Evolutionary conservation across 2,113 vertebrate genomes (phyloP).

Genomic region (Brachyistius frenatus): DNA sequence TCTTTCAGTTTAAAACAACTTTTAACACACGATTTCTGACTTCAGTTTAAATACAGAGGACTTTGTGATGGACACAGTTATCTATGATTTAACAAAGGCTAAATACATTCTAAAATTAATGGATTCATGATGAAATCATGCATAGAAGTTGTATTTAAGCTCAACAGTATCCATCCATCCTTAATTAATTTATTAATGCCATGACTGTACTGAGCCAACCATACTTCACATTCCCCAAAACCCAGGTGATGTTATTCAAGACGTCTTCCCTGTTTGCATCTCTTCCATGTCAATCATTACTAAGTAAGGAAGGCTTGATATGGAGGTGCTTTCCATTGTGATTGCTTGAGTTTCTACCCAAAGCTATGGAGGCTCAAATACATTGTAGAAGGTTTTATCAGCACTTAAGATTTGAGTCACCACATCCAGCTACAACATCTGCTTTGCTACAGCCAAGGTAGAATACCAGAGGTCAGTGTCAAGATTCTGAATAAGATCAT

Average conservation of each 20-base stretch:
- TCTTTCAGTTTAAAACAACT: neutral
- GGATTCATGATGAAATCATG: neutral
- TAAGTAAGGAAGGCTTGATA: neutral
- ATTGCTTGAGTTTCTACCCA: neutral
- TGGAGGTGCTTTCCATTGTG: neutral
- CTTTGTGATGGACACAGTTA: too few species aligned
- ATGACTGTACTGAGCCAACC: neutral
- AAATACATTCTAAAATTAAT: constrained; percentile 1
- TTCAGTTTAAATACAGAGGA: neutral
- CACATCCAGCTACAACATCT: neutral
- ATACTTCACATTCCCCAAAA: neutral
- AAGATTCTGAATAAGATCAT: neutral
- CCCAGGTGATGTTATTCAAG: too few species aligned
- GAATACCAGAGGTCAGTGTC: neutral
- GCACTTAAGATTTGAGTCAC: neutral
- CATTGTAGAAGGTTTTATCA: too few species aligned
- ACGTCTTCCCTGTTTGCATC: too few species aligned
- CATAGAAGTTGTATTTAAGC: neutral
- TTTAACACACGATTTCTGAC: neutral
- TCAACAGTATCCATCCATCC: neutral
- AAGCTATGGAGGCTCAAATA: neutral
- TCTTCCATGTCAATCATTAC: neutral
- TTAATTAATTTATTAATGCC: neutral
- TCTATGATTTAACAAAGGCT: too few species aligned
- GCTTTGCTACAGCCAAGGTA: neutral